A percentile compares a stretch with the other conserved stretches of the same genome.
phyloP scores from a whole-genome alignment of 2,113 vertebrate genomes.

The Alligator mississippiensis region DNA sequence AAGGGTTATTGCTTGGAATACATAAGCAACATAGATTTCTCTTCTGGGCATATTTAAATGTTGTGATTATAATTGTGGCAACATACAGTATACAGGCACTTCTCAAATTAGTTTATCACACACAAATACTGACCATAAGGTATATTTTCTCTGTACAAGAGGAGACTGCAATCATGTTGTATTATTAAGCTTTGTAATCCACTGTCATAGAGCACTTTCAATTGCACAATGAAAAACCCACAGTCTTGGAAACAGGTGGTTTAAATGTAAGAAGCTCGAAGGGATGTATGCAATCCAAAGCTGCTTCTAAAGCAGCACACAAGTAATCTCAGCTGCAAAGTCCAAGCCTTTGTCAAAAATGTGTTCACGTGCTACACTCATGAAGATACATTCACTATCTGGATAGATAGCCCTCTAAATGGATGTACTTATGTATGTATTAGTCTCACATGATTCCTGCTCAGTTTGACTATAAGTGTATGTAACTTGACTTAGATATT shows the following conservation, averaged over 20 bases:
- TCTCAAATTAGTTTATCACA: background rate
- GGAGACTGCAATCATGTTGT: background rate
- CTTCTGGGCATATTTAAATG: rapidly evolving
- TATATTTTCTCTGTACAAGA: background rate
- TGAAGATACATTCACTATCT: background rate
- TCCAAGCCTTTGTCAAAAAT: background rate
- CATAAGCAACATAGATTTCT: background rate
- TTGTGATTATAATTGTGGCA: background rate
- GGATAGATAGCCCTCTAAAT: background rate
- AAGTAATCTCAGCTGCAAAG: background rate
- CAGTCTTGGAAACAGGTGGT: background rate
- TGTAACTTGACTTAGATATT: background rate
- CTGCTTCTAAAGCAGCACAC: background rate
- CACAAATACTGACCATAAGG: background rate
- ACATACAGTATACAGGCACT: background rate
- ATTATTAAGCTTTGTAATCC: background rate
- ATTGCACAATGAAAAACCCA: rapidly evolving
- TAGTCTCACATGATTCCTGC: background rate
- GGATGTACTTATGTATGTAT: background rate
- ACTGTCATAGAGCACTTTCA: background rate
- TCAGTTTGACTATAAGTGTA: background rate
- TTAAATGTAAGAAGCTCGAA: background rate
- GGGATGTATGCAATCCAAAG: background rate
- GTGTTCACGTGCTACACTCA: background rate
- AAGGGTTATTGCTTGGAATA: background rate